These are phyloP conservation scores for Protaetia brevitarsis DNA, from an alignment of 1,140 invertebrate species.

Conservation along the genomic window DNA sequence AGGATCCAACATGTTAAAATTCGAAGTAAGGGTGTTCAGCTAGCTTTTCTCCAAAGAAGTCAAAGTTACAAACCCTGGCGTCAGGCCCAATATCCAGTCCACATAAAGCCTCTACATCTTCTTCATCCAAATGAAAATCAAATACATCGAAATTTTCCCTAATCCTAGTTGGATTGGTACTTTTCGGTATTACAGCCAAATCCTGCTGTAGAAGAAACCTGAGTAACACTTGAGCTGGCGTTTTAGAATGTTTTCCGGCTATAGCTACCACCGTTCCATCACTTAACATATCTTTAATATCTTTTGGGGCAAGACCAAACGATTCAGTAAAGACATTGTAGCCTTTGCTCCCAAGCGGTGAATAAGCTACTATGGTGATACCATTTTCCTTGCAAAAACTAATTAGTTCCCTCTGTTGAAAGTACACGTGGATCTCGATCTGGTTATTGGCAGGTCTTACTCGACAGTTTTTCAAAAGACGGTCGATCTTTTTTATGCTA, in stretches of 20 bases:
- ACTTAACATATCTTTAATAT: constrained; percentile 21
- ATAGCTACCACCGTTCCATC: constrained; percentile 25
- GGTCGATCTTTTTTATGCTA: constrained; percentile 66
- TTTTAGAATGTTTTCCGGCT: constrained; percentile 55
- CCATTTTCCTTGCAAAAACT: constrained; percentile 67
- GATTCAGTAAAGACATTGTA: constrained; percentile 30
- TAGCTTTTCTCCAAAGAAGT: not conserved
- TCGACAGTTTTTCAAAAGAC: constrained; percentile 59
- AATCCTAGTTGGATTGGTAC: constrained; percentile 54
- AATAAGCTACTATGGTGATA: constrained; percentile 78
- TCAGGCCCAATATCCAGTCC: constrained; percentile 29
- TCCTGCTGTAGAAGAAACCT: constrained; percentile 56
- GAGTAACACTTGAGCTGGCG: constrained; percentile 62
- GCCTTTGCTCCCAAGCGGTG: constrained; percentile 71
- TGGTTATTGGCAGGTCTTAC: constrained; percentile 62
- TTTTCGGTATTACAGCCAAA: constrained; percentile 64
- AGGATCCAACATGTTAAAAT: not conserved
- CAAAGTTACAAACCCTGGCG: constrained; percentile 20
- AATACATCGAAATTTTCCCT: constrained; percentile 57
- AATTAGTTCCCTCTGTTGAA: constrained; percentile 73
- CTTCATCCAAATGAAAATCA: constrained; percentile 45
- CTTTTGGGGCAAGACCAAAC: constrained; percentile 27
- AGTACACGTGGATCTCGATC: constrained; percentile 72
- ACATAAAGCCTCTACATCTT: constrained; percentile 47
- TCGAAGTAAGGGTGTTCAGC: not conserved